These are phyloP conservation scores for Pachyuromys duprasi DNA, from an alignment of 2,797 vertebrate species.

Conservation along the genomic window DNA sequence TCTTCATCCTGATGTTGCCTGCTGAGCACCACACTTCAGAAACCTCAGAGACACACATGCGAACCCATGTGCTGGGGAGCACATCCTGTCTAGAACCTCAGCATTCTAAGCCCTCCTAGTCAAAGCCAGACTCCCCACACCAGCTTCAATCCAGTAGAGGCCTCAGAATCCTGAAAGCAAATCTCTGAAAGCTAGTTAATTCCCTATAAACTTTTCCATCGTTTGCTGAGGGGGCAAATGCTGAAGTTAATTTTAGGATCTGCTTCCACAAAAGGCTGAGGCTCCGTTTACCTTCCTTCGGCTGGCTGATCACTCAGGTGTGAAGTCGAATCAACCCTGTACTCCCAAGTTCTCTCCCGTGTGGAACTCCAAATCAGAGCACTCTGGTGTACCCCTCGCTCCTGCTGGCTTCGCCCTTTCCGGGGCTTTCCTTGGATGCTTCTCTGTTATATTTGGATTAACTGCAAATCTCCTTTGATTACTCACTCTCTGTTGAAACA, in stretches of 20 bases:
- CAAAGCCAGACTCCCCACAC: neutral
- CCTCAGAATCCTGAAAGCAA: neutral
- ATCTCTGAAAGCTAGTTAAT: neutral
- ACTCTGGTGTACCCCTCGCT: neutral
- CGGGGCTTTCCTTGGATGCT: constrained; percentile 23
- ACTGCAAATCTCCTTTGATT: constrained; percentile 72
- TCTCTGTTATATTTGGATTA: constrained; percentile 73
- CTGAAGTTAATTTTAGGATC: neutral
- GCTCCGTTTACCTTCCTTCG: neutral
- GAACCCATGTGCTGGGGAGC: neutral
- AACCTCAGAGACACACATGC: neutral
- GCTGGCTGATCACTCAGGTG: neutral
- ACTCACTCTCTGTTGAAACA: constrained; percentile 66
- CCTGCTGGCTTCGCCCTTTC: neutral
- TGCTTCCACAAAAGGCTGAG: neutral
- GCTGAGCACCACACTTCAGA: neutral
- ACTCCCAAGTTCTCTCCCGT: accelerated
- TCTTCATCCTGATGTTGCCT: accelerated
- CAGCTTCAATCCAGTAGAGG: neutral
- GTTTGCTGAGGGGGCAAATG: neutral
- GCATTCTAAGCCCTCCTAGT: neutral
- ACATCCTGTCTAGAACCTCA: accelerated
- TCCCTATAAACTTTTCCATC: neutral
- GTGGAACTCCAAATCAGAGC: neutral
- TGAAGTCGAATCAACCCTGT: neutral